phyloP scores from a whole-genome alignment of 2,888 invertebrate genomes.

The Andrena fulva region DNA sequence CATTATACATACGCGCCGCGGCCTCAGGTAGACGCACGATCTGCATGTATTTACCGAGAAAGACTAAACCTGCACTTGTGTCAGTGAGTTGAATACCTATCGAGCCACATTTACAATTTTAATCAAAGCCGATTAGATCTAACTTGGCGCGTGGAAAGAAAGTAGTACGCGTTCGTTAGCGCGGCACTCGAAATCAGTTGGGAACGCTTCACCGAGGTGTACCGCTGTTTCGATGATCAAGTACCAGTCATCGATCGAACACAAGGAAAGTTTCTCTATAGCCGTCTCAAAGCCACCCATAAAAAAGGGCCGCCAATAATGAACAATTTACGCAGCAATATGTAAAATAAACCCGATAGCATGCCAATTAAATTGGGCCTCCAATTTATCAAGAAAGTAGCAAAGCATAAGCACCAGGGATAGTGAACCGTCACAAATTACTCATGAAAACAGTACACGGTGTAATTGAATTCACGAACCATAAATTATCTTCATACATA shows the following conservation, averaged over 20 bases:
- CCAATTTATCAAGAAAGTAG: conserved; percentile 19
- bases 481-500: conserved; percentile 27
- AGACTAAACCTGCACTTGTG: neutral
- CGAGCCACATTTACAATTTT: conserved; percentile 36
- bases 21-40: neutral
- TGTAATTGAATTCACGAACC: conserved; percentile 39
- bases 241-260: neutral
- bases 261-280: neutral
- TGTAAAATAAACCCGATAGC: neutral
- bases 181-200: neutral
- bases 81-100: conserved; percentile 3
- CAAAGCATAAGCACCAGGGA: neutral
- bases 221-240: neutral
- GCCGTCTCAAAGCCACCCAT: neutral
- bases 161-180: conserved; percentile 39
- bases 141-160: conserved; percentile 25
- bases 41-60: neutral
- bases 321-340: neutral
- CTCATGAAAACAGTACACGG: conserved; percentile 18
- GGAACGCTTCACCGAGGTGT: neutral
- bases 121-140: conserved; percentile 43
- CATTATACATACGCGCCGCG: neutral
- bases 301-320: neutral
- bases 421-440: neutral
- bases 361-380: neutral